Conservation (phyloP, 2,113 vertebrate species). For the Dicrurus megarhynchus region DNA sequence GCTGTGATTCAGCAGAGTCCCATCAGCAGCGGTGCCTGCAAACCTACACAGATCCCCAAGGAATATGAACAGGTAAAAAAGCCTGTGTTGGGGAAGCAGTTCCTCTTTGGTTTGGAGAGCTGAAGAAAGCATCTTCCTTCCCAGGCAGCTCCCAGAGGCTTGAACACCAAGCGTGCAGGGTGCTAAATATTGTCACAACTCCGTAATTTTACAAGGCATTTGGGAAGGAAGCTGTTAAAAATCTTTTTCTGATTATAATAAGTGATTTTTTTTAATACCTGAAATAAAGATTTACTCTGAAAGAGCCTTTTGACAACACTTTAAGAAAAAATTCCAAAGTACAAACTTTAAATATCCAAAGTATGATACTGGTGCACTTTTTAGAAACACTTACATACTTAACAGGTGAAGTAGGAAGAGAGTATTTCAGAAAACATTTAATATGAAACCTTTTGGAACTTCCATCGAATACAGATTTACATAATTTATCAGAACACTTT, state of each 20-base stretch:
- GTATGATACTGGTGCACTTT: constrained; percentile 14
- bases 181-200: not conserved
- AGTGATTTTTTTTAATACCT: not conserved
- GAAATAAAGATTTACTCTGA: not conserved
- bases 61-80: not conserved
- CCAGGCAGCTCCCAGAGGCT: not conserved
- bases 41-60: not conserved
- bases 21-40: not conserved
- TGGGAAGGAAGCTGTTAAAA: constrained; percentile 31
- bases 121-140: not conserved
- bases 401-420: constrained; percentile 53
- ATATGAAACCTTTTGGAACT: constrained; percentile 61
- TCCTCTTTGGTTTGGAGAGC: not conserved
- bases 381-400: constrained; percentile 45
- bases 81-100: not conserved
- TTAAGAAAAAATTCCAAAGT: not conserved
- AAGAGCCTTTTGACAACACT: constrained; percentile 18
- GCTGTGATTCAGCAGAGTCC: not conserved
- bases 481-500: constrained; percentile 49
- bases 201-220: not conserved
- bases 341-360: constrained; percentile 27
- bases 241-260: not conserved
- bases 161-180: not conserved
- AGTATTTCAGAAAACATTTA: constrained; percentile 65
- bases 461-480: constrained; percentile 57